These are phyloP conservation scores for Thalassaphorura encarpata DNA, from an alignment of 1,140 invertebrate species.

Conservation along the genomic window DNA sequence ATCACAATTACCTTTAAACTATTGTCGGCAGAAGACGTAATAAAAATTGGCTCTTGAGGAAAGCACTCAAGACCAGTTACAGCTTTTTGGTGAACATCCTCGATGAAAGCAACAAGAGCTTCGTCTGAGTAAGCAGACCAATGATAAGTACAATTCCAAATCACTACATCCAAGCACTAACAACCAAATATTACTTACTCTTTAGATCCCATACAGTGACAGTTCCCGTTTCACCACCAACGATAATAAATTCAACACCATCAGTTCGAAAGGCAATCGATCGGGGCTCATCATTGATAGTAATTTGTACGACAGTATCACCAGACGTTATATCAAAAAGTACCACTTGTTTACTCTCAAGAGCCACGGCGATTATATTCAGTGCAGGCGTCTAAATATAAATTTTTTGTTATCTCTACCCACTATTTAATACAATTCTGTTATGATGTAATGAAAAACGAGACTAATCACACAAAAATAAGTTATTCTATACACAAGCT, in stretches of 20 bases:
- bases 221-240: slow-evolving; percentile 65
- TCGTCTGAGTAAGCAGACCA: slow-evolving; percentile 56
- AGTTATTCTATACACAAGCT: too few relatives aligned
- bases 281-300: slow-evolving; percentile 86
- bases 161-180: background rate
- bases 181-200: slow-evolving; percentile 18
- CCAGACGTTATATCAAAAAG: slow-evolving; percentile 84
- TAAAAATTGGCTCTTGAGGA: slow-evolving; percentile 73
- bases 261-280: slow-evolving; percentile 83
- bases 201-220: slow-evolving; percentile 92
- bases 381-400: slow-evolving; percentile 67
- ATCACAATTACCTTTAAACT: slow-evolving; percentile 58
- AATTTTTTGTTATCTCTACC: too few relatives aligned
- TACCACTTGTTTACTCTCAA: slow-evolving; percentile 68
- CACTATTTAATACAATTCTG: too few relatives aligned
- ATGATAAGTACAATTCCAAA: background rate
- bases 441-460: too few relatives aligned
- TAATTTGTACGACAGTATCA: slow-evolving; percentile 70
- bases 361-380: slow-evolving; percentile 78
- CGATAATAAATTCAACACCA: slow-evolving; percentile 72
- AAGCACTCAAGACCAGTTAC: slow-evolving; percentile 73
- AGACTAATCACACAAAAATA: too few relatives aligned
- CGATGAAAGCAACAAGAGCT: slow-evolving; percentile 33
- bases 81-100: slow-evolving; percentile 58
- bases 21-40: slow-evolving; percentile 89